Evolutionary conservation across 2,888 invertebrate species (phyloP).

Genomic region (Branchellion lobata): DNA sequence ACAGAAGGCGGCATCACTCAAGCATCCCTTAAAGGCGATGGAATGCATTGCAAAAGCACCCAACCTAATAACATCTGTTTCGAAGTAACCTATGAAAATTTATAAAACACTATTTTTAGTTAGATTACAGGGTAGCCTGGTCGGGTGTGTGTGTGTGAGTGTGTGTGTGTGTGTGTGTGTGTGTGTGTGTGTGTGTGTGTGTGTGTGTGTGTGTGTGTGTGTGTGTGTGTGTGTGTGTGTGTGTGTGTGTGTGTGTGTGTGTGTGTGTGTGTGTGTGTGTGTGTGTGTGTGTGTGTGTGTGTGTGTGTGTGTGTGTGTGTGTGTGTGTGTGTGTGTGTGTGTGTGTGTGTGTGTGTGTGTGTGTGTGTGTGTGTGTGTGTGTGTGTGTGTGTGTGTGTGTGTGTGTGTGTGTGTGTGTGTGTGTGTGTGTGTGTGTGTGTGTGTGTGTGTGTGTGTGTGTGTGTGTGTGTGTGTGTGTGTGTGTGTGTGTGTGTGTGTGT

Average conservation of each 20-base stretch:
- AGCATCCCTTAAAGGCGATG: too few species aligned
- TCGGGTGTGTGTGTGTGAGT: conserved; percentile 10
- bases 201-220: conserved; percentile 21
- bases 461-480: conserved; percentile 20
- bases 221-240: conserved; percentile 3
- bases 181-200: conserved; percentile 26
- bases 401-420: conserved; percentile 21
- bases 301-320: conserved; percentile 19
- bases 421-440: conserved; percentile 14
- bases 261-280: conserved; percentile 27
- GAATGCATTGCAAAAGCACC: too few species aligned
- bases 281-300: conserved; percentile 24
- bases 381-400: conserved; percentile 13
- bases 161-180: conserved; percentile 19
- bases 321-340: conserved; percentile 28
- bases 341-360: conserved; percentile 24
- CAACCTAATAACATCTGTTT: too few species aligned
- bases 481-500: conserved; percentile 29
- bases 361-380: conserved; percentile 6
- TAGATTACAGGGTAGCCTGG: too few species aligned
- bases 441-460: conserved; percentile 4
- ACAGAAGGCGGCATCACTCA: too few species aligned
- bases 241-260: conserved; percentile 19
- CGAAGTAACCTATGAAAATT: too few species aligned
- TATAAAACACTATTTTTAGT: too few species aligned